These are phyloP conservation scores for Triplophysa tibetana DNA, from an alignment of 2,113 vertebrate species.

Conservation along the genomic window DNA sequence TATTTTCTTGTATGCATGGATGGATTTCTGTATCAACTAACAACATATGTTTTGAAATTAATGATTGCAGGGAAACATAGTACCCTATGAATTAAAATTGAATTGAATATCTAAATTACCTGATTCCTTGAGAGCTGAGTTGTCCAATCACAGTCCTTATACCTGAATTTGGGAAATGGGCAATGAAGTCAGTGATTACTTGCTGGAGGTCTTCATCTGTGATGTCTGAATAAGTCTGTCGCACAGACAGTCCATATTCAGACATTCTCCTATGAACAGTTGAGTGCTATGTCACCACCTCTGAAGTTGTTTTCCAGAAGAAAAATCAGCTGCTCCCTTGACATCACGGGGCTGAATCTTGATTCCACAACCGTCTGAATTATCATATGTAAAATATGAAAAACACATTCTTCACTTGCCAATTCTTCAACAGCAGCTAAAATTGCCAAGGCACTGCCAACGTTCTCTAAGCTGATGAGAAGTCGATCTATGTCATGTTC, in stretches of 20 bases:
- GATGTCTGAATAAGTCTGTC: constrained; percentile 1
- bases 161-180: background rate
- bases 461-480: background rate
- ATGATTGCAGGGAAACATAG: background rate
- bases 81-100: no score
- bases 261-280: background rate
- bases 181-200: background rate
- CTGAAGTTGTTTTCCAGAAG: background rate
- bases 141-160: background rate
- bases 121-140: background rate
- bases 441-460: background rate
- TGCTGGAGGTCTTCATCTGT: background rate
- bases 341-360: background rate
- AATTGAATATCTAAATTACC: no score
- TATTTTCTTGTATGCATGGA: background rate
- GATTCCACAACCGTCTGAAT: background rate
- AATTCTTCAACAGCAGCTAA: background rate
- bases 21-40: background rate
- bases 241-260: background rate
- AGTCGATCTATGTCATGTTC: background rate
- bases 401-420: background rate
- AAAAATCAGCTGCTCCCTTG: background rate
- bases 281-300: background rate
- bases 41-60: background rate
- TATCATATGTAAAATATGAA: background rate